Conservation (phyloP, 2,113 vertebrate species). For the Meriones unguiculatus region DNA sequence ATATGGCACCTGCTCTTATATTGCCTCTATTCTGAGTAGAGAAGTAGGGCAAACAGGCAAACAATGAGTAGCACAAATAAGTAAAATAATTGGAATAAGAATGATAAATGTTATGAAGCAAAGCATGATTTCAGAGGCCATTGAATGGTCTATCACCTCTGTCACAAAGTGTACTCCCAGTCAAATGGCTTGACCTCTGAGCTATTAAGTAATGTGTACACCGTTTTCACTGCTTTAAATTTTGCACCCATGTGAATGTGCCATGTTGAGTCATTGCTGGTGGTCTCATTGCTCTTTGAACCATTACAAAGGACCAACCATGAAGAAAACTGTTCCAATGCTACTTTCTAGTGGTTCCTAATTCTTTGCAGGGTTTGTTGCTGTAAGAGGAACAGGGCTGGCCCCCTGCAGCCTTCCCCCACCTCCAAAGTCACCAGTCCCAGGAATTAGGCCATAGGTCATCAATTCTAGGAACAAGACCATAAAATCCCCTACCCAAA, state of each 20-base stretch:
- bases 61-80: not conserved
- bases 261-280: not conserved
- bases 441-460: too few relatives aligned
- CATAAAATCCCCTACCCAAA: too few relatives aligned
- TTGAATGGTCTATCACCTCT: not conserved
- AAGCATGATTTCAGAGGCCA: not conserved
- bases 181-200: not conserved
- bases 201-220: not conserved
- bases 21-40: not conserved
- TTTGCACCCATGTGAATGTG: not conserved
- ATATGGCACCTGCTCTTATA: not conserved
- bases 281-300: not conserved
- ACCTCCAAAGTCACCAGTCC: too few relatives aligned
- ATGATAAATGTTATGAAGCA: not conserved
- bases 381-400: too few relatives aligned
- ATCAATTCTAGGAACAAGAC: too few relatives aligned
- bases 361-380: not conserved
- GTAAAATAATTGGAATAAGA: slow-evolving; percentile 16
- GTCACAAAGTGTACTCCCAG: not conserved
- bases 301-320: not conserved
- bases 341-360: not conserved
- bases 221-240: not conserved
- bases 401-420: too few relatives aligned
- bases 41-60: not conserved
- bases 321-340: not conserved